Conservation (phyloP, 2,888 invertebrate species). For the Drosophila mimetica region DNA sequence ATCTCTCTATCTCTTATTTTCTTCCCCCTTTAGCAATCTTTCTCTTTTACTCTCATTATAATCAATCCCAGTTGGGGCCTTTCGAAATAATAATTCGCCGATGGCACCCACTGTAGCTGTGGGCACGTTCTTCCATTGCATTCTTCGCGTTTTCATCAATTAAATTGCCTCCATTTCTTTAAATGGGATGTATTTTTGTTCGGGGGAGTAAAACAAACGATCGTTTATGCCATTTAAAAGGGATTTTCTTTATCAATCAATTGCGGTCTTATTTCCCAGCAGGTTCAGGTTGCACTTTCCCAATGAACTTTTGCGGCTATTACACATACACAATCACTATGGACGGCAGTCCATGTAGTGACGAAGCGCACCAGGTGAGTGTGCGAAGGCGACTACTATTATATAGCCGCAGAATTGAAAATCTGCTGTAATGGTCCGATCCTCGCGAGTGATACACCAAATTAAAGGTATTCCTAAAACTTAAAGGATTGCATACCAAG, state of each 20-base stretch:
- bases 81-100: constrained; percentile 20
- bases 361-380: no score
- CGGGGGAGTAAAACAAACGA: constrained; percentile 36
- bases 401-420: no score
- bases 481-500: no score
- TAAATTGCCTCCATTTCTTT: constrained; percentile 28
- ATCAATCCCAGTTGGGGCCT: constrained; percentile 13
- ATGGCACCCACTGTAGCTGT: constrained; percentile 31
- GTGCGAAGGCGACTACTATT: no score
- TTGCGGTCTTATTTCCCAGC: constrained; percentile 69
- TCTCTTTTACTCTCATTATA: not conserved
- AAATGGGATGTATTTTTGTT: constrained; percentile 63
- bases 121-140: constrained; percentile 27
- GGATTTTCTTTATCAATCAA: constrained; percentile 66
- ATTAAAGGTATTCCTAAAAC: no score
- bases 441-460: no score
- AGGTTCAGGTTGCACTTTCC: constrained; percentile 69
- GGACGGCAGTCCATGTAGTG: no score
- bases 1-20: constrained; percentile 9
- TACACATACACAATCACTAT: constrained; percentile 43
- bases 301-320: constrained; percentile 71
- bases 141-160: constrained; percentile 28
- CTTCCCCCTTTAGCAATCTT: not conserved
- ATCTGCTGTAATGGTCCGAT: no score
- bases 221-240: constrained; percentile 56